phyloP scores from a whole-genome alignment of 2,888 invertebrate genomes.

The Stenotaenia linearis region DNA sequence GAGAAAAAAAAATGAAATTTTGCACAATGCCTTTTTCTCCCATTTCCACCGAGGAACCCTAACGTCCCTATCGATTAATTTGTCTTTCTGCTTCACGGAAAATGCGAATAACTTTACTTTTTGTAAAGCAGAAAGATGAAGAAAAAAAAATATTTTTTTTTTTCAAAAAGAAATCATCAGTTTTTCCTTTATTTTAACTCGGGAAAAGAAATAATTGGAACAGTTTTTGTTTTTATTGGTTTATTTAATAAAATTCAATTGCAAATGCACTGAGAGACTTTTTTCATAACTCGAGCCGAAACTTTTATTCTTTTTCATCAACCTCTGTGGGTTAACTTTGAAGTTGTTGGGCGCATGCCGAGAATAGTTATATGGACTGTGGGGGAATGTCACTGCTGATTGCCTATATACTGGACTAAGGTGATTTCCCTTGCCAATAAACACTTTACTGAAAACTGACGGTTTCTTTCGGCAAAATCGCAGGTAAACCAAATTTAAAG shows the following conservation, averaged over 20 bases:
- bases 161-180: neutral
- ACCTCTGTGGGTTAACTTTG: neutral
- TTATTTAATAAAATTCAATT: neutral
- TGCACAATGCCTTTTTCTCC: constrained; percentile 8
- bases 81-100: constrained; percentile 19
- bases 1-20: neutral
- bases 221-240: neutral
- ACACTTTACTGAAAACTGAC: neutral
- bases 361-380: constrained; percentile 1
- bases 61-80: constrained; percentile 7
- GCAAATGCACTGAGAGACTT: neutral
- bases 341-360: neutral
- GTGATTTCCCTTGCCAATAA: constrained; percentile 20
- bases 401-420: constrained; percentile 6
- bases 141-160: neutral
- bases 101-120: constrained; percentile 13
- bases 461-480: neutral
- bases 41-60: neutral
- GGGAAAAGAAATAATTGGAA: too few species aligned
- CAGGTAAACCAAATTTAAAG: too few species aligned
- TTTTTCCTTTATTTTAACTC: neutral
- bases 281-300: neutral
- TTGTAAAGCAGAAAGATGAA: neutral
- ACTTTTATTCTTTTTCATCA: constrained; percentile 7
- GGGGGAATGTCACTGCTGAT: constrained; percentile 15